These are phyloP conservation scores for Eulithis testata DNA, from an alignment of 2,888 invertebrate genomes.

Conservation along the genomic window DNA sequence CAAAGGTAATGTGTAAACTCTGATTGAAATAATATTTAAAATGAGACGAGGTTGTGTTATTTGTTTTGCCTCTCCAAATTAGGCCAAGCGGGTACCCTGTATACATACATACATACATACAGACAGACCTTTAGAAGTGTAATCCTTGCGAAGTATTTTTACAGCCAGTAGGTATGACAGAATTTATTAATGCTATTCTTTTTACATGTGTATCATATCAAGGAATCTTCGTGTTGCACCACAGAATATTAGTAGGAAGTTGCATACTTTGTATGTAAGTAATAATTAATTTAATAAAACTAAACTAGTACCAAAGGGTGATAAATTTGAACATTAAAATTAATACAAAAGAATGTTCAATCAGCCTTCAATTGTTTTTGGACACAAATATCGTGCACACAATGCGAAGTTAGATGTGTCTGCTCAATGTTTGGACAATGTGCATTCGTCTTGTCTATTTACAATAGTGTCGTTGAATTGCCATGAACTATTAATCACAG, in stretches of 20 bases:
- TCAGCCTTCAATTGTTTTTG: constrained; percentile 23
- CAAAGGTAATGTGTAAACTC: neutral
- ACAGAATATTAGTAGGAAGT: too few species aligned
- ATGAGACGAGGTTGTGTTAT: neutral
- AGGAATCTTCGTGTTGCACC: too few species aligned
- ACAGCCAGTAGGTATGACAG: too few species aligned
- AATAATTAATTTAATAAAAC: neutral
- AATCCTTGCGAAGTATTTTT: too few species aligned
- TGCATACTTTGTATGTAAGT: too few species aligned
- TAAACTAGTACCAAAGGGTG: too few species aligned
- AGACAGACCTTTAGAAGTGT: too few species aligned
- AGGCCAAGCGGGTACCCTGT: too few species aligned
- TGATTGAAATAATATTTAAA: neutral
- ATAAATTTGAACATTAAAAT: neutral
- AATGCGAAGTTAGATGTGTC: constrained; percentile 10
- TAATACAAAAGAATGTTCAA: constrained; percentile 25
- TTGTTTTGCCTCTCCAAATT: neutral
- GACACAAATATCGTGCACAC: constrained; percentile 10
- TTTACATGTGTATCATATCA: too few species aligned
- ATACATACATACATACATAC: too few species aligned
- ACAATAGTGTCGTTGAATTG: constrained; percentile 10
- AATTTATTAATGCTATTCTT: too few species aligned
- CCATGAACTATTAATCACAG: neutral
- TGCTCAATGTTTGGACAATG: constrained; percentile 19
- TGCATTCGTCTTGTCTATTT: constrained; percentile 22